These are phyloP conservation scores for Netelia inedita DNA, from an alignment of 2,888 invertebrate genomes.

Conservation along the genomic window DNA sequence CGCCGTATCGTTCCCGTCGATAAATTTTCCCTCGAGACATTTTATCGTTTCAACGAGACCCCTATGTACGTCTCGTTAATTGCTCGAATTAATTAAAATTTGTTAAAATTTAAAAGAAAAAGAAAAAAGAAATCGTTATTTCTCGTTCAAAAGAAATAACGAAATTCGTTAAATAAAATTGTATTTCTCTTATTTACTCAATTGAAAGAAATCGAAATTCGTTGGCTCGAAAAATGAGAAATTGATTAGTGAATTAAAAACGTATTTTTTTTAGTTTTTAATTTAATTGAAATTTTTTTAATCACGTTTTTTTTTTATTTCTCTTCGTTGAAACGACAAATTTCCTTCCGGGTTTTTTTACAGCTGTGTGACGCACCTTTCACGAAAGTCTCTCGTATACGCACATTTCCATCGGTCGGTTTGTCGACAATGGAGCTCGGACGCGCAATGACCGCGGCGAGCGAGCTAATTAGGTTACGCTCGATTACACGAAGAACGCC, in stretches of 20 bases:
- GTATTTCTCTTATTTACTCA: not conserved
- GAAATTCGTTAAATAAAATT: too few relatives aligned
- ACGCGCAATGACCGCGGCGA: conserved; percentile 17
- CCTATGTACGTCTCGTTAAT: too few relatives aligned
- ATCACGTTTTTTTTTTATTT: not conserved
- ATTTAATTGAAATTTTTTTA: not conserved
- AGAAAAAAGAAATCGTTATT: too few relatives aligned
- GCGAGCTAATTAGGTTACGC: conserved; percentile 50
- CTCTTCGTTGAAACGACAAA: not conserved
- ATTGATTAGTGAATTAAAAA: not conserved
- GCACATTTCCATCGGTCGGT: not conserved
- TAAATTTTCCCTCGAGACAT: too few relatives aligned
- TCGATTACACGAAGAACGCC: conserved; percentile 38
- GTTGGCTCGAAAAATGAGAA: not conserved
- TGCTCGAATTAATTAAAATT: too few relatives aligned
- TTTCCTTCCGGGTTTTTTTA: not conserved
- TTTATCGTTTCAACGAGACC: too few relatives aligned
- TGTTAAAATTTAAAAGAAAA: too few relatives aligned
- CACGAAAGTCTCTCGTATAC: not conserved
- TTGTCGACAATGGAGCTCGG: not conserved
- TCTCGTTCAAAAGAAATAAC: too few relatives aligned
- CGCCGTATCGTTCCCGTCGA: not conserved
- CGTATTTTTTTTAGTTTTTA: not conserved
- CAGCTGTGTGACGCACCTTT: too few relatives aligned
- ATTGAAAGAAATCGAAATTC: not conserved